Conservation (phyloP, 2,113 vertebrate species). For the Coptodon bakossiorum region DNA sequence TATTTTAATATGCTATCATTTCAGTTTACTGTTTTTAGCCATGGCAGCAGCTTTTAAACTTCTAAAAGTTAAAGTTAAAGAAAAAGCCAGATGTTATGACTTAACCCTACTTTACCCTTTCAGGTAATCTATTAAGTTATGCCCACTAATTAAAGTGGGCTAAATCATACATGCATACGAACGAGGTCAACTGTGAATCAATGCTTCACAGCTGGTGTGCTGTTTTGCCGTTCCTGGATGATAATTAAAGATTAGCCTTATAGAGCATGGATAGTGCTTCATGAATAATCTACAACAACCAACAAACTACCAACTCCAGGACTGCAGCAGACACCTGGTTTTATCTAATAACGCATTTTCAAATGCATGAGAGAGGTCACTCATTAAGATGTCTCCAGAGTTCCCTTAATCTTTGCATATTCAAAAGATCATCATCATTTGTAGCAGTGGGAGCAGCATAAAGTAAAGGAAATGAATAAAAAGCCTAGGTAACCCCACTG, state of each 20-base stretch:
- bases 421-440: neutral
- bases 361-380: neutral
- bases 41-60: neutral
- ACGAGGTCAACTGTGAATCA: neutral
- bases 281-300: neutral
- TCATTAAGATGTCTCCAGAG: neutral
- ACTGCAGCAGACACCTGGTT: neutral
- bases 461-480: neutral
- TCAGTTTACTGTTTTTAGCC: neutral
- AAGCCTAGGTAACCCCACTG: neutral
- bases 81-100: neutral
- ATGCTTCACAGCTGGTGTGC: neutral
- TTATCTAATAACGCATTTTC: neutral
- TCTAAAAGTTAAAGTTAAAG: neutral
- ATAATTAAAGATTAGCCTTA: neutral
- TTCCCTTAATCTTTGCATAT: neutral
- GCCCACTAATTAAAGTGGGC: neutral
- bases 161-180: neutral
- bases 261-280: neutral
- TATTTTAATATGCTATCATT: neutral
- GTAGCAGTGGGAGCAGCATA: neutral
- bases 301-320: neutral
- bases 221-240: neutral
- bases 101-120: neutral
- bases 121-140: neutral